Conservation (phyloP, 2,113 vertebrate species). For the Leucosticte australis region DNA sequence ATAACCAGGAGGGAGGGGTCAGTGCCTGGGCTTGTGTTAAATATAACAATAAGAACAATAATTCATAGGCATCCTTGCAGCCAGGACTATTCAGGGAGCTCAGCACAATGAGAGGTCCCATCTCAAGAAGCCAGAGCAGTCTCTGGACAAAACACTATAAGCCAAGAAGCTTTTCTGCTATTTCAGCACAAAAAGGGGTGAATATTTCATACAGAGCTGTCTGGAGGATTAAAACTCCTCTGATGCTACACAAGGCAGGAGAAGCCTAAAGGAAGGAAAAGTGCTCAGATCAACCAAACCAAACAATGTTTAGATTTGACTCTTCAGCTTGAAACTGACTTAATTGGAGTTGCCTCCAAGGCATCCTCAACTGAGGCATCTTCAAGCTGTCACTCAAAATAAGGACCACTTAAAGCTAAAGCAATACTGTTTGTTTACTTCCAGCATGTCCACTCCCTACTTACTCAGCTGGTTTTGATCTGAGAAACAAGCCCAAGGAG, state of each 20-base stretch:
- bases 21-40: neutral
- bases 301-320: neutral
- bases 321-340: neutral
- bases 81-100: neutral
- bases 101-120: neutral
- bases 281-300: neutral
- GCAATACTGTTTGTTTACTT: neutral
- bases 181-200: neutral
- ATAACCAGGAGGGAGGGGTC: neutral
- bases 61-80: neutral
- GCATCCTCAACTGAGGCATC: neutral
- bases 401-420: neutral
- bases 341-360: neutral
- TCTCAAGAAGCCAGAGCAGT: neutral
- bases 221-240: neutral
- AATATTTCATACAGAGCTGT: neutral
- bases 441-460: neutral
- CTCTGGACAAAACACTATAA: fast-evolving
- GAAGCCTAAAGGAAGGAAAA: neutral
- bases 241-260: neutral
- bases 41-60: neutral
- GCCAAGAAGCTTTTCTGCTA: neutral
- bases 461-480: neutral
- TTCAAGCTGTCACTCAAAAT: neutral
- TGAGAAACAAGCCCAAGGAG: neutral